Base-by-base conservation (phyloP, 2,113 vertebrate species). In the Leuciscus idus region DNA sequence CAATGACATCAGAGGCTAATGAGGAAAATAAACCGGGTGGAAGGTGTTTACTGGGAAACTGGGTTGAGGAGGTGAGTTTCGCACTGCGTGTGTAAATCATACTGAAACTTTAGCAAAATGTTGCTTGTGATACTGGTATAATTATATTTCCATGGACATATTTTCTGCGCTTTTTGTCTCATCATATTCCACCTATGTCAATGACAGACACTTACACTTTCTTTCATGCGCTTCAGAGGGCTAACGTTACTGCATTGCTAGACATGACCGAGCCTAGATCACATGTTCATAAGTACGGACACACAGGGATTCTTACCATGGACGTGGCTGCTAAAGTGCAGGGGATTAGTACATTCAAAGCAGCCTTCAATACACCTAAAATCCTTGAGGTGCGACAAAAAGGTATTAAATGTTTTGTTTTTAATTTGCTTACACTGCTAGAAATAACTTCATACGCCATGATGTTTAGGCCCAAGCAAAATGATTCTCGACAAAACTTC, bases 1-100 rank as follows among this genome's bases (percentile, higher is more conserved):
- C 46, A 52, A 15, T 70, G 26, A 33, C 83, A 7, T 50, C 88
- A 19, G 19, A 84, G 6, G 17, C 21, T 10, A 7, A 74, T 6
- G 75, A 19, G 64, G 48, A 59, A 55, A 76, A 36, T 1, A 70
- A 33, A 52, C 4, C 88, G 13, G 15, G 0, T 1, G 84, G 88
- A 36, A 90, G 78, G 48, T 85, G 84, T 86, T 61, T 91, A 39
- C 5, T 85, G 64, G 64, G 73, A 59, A 93, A 91, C 88, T 89
- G 91, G 90, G 85, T 80, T 5, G 93, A 94, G 10, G 90, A 93
- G 93, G 94, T 93, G 81, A 89, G 91, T 81, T 77, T 21, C 15
- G 26, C 11, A n/a, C 21, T 77, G 2, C 2, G 21, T 36, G 9
- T 19, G 8, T 28, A 26, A 11, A 57, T 50, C 19, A 8, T 28